A percentile compares a stretch with the other conserved stretches of the same genome.
Conservation (phyloP, 2,797 vertebrate genomes). For the Crocidura indochinensis region DNA sequence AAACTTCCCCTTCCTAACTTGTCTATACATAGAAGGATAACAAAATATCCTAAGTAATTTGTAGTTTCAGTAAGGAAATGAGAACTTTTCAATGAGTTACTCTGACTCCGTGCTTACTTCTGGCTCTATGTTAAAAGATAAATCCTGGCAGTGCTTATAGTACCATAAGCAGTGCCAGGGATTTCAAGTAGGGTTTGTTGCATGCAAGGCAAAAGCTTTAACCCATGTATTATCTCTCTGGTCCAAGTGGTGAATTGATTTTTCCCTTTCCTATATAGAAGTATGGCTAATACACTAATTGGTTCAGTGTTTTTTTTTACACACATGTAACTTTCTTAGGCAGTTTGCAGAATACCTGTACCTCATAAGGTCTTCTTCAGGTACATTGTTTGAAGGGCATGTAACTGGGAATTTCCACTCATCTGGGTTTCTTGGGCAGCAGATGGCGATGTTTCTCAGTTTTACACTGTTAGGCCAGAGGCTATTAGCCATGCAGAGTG, state of each 20-base stretch:
- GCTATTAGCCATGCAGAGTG: background rate
- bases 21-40: background rate
- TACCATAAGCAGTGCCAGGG: too few relatives aligned
- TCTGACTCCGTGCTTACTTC: background rate
- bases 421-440: background rate
- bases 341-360: background rate
- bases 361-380: background rate
- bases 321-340: background rate
- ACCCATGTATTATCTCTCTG: too few relatives aligned
- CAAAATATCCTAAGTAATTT: background rate
- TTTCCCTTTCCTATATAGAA: too few relatives aligned
- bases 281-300: too few relatives aligned
- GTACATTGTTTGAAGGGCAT: background rate
- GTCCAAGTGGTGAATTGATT: too few relatives aligned
- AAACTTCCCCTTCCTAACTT: background rate
- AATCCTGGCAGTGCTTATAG: too few relatives aligned
- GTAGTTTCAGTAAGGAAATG: background rate
- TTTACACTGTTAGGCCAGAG: conserved; percentile 50
- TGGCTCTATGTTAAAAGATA: too few relatives aligned
- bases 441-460: conserved; percentile 87
- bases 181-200: too few relatives aligned
- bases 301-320: too few relatives aligned
- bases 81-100: background rate
- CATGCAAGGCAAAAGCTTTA: too few relatives aligned
- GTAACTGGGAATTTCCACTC: conserved; percentile 85